A percentile compares a stretch with the other conserved stretches of the same genome.
These are phyloP conservation scores for Brotula barbata DNA, from an alignment of 2,797 vertebrate genomes.

Conservation along the genomic window DNA sequence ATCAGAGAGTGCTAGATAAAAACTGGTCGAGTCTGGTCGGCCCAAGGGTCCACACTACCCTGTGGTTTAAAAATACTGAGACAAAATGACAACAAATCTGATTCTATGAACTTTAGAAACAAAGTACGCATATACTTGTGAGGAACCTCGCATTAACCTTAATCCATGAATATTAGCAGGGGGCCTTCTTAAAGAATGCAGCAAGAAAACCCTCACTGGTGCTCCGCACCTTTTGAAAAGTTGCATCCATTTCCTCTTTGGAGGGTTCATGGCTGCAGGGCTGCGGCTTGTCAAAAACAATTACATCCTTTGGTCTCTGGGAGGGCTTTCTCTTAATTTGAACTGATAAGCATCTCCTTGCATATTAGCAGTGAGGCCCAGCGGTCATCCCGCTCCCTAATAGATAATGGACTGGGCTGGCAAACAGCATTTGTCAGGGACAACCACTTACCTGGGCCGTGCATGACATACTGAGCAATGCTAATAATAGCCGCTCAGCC, in stretches of 20 bases:
- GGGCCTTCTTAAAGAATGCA: conserved; percentile 9
- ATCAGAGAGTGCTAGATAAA: too few relatives aligned
- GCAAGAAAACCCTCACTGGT: conserved; percentile 19
- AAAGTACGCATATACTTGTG: conserved; percentile 26
- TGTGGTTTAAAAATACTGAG: too few relatives aligned
- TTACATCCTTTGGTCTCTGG: conserved; percentile 73
- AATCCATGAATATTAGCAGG: conserved; percentile 33
- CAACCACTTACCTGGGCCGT: conserved; percentile 74
- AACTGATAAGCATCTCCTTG: conserved; percentile 85
- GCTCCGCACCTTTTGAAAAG: conserved; percentile 29
- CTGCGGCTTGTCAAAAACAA: conserved; percentile 81
- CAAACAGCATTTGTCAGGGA: conserved; percentile 77
- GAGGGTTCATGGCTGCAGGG: conserved; percentile 70
- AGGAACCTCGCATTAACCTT: conserved; percentile 35
- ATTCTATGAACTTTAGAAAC: conserved; percentile 22
- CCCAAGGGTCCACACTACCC: too few relatives aligned
- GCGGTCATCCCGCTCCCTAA: conserved; percentile 68
- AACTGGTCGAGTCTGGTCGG: too few relatives aligned
- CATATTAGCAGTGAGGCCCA: conserved; percentile 78
- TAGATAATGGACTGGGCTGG: conserved; percentile 77
- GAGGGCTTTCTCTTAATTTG: conserved; percentile 80
- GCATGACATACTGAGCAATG: conserved; percentile 70
- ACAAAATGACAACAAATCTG: neutral
- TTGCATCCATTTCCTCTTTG: conserved; percentile 67
- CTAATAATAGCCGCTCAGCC: conserved; percentile 80